phyloP scores from a whole-genome alignment of 2,797 vertebrate species.

The Cuniculus paca region DNA sequence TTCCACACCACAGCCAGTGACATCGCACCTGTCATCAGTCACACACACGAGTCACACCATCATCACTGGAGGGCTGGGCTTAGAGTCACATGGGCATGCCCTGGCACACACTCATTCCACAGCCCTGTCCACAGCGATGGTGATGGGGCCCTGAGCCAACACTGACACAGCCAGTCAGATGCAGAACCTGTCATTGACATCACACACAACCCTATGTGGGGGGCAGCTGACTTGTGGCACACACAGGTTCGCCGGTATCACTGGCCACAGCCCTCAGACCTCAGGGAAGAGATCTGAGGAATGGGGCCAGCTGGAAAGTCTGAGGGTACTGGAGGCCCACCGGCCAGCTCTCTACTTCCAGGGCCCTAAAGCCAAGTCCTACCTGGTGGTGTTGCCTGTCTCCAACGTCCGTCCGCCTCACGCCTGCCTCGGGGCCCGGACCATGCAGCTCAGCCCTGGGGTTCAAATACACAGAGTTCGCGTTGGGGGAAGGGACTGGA shows the following conservation, averaged over 20 bases:
- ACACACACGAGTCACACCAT: not conserved
- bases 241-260: not conserved
- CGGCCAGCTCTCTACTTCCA: not conserved
- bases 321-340: not conserved
- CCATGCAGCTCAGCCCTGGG: constrained; percentile 87
- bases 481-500: constrained; percentile 82
- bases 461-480: constrained; percentile 92
- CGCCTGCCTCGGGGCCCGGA: constrained; percentile 82
- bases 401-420: constrained; percentile 85
- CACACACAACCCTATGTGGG: not conserved
- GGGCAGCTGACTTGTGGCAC: not conserved
- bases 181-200: not conserved
- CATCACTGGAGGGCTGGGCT: not conserved
- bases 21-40: not conserved
- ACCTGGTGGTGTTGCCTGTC: rapidly evolving
- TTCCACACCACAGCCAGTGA: not conserved
- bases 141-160: not conserved
- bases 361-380: not conserved
- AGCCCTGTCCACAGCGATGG: not conserved
- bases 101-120: not conserved
- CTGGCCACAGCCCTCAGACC: no score
- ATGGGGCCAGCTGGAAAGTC: not conserved
- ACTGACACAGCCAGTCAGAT: no score
- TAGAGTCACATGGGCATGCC: not conserved
- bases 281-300: not conserved